Percentiles rank a stretch among this genome's conserved stretches.
Conservation (phyloP, 2,113 vertebrate genomes). For the Upupa epops region DNA sequence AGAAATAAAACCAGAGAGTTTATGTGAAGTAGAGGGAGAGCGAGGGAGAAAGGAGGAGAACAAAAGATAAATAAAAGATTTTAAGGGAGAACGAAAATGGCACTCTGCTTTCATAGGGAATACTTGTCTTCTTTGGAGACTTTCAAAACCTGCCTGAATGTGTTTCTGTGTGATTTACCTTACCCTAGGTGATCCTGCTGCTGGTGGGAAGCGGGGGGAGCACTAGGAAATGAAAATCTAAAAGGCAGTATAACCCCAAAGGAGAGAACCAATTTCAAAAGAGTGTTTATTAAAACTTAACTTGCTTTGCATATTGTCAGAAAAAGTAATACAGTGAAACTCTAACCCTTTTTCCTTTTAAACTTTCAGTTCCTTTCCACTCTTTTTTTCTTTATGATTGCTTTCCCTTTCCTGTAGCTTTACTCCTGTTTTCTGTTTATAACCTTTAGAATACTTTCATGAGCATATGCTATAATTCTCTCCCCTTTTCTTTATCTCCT, state of each 20-base stretch:
- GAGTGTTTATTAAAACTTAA: constrained; percentile 54
- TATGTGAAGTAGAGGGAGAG: background rate
- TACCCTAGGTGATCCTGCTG: too few species aligned
- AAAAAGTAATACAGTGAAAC: constrained; percentile 12
- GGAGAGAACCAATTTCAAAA: constrained; percentile 40
- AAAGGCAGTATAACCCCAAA: constrained; percentile 46
- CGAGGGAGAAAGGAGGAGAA: background rate
- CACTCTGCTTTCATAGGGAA: constrained; percentile 12
- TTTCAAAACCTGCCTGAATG: too few species aligned
- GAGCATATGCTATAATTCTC: constrained; percentile 86
- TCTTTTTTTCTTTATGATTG: constrained; percentile 58
- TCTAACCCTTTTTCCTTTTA: constrained; percentile 30
- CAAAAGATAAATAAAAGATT: constrained; percentile 45
- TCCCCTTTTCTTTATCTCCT: constrained; percentile 89
- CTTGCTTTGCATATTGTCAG: constrained; percentile 37
- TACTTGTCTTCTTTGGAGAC: background rate
- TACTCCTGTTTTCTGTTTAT: constrained; percentile 76
- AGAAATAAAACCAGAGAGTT: background rate
- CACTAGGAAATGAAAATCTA: constrained; percentile 42
- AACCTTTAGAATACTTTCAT: constrained; percentile 83
- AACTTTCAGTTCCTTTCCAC: constrained; percentile 53
- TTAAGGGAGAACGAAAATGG: background rate
- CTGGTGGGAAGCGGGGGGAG: background rate
- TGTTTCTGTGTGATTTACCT: too few species aligned
- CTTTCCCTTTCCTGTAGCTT: constrained; percentile 49